Conservation (phyloP, 2,888 invertebrate genomes). For the Caenorhabditis angaria region DNA sequence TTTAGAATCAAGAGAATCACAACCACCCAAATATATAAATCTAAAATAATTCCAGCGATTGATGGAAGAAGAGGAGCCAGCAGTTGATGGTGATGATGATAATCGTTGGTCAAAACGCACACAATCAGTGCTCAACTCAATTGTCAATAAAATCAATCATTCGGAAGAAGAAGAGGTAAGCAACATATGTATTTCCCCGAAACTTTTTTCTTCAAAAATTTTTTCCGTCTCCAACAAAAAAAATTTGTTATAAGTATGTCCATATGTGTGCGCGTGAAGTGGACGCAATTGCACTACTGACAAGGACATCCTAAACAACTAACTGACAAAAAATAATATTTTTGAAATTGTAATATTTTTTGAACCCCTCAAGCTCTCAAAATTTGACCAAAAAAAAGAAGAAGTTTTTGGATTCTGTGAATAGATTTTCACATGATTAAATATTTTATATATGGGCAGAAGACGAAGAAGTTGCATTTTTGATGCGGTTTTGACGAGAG, state of each 20-base stretch:
- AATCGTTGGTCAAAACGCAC: slow-evolving; percentile 66
- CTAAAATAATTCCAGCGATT: neutral
- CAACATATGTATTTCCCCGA: neutral
- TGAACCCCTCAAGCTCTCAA: too few relatives aligned
- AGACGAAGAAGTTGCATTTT: too few relatives aligned
- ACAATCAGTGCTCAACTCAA: slow-evolving; percentile 61
- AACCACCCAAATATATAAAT: too few relatives aligned
- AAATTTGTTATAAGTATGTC: slow-evolving; percentile 46
- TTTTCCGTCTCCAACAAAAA: too few relatives aligned
- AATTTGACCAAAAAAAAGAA: too few relatives aligned
- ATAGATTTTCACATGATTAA: too few relatives aligned
- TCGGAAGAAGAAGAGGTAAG: slow-evolving; percentile 53
- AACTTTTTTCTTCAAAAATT: neutral
- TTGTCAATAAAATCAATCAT: slow-evolving; percentile 53
- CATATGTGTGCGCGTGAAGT: slow-evolving; percentile 46
- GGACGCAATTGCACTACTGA: slow-evolving; percentile 51
- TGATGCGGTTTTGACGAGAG: too few relatives aligned
- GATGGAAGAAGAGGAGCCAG: slow-evolving; percentile 24
- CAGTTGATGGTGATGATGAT: slow-evolving; percentile 55
- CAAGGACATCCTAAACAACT: slow-evolving; percentile 52
- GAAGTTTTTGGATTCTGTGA: too few relatives aligned
- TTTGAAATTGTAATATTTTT: too few relatives aligned
- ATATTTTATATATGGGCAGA: too few relatives aligned
- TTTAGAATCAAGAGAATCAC: too few relatives aligned
- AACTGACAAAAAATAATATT: slow-evolving; percentile 49